These are phyloP conservation scores for Oryzias javanicus DNA, from an alignment of 2,113 vertebrate genomes.

Conservation along the genomic window DNA sequence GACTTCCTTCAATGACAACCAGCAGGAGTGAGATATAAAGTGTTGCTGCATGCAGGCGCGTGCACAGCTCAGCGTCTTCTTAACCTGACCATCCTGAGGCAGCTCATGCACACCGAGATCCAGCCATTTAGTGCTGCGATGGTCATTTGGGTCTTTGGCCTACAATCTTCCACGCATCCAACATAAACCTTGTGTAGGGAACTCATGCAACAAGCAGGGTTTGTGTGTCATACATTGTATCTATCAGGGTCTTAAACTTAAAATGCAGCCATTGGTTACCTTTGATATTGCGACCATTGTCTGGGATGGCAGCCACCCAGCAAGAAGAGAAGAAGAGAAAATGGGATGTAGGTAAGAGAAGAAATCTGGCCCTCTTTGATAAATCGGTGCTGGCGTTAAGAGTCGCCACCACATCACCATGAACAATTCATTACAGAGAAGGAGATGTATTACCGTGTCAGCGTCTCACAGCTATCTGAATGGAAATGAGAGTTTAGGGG, in stretches of 20 bases:
- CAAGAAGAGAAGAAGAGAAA: conserved; percentile 69
- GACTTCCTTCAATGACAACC: conserved; percentile 38
- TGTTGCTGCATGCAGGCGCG: conserved; percentile 58
- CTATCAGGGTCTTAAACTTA: conserved; percentile 57
- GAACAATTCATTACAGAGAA: conserved; percentile 57
- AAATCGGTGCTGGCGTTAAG: conserved; percentile 41
- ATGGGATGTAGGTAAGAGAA: conserved; percentile 31
- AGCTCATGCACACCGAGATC: conserved; percentile 9
- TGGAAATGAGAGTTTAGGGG: conserved; percentile 24
- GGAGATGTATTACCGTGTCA: conserved; percentile 49
- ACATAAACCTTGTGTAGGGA: conserved; percentile 16
- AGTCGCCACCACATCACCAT: conserved; percentile 5
- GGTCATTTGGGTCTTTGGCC: conserved; percentile 1
- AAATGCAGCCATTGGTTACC: conserved; percentile 83
- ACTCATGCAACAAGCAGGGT: conserved; percentile 59
- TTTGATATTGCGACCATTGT: conserved; percentile 95
- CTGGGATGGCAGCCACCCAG: conserved; percentile 76
- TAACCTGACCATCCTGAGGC: conserved; percentile 7
- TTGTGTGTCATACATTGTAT: conserved; percentile 7
- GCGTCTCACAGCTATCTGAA: conserved; percentile 37
- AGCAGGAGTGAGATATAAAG: conserved; percentile 25
- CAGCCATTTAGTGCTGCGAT: conserved; percentile 20
- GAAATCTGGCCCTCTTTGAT: conserved; percentile 31
- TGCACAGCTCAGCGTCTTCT: conserved; percentile 38
- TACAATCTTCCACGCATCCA: conserved; percentile 40